Evolutionary conservation across 1,140 invertebrate species (phyloP).

Genomic region (Protaetia brevitarsis): DNA sequence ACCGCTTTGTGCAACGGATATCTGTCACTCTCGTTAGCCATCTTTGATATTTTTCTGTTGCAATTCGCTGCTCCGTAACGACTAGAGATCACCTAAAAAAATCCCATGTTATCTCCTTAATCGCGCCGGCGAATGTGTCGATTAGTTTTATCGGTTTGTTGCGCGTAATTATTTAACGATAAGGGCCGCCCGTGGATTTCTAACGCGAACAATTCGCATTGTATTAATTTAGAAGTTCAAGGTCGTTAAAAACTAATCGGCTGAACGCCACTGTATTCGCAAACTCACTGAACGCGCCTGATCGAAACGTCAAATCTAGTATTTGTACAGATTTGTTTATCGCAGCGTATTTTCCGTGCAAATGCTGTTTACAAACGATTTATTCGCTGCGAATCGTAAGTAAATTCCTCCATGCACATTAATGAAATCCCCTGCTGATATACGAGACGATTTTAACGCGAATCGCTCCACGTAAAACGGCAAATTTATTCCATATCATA

Average conservation of each 20-base stretch:
- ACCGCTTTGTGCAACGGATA: conserved; percentile 82
- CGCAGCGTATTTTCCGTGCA: background rate
- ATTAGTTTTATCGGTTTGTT: conserved; percentile 12
- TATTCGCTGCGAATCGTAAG: background rate
- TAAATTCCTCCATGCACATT: background rate
- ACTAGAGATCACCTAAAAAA: conserved; percentile 9
- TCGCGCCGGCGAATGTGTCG: background rate
- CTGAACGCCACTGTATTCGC: background rate
- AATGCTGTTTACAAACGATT: background rate
- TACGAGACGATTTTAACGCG: no score
- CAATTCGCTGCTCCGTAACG: no score
- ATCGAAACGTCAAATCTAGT: background rate
- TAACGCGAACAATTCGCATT: background rate
- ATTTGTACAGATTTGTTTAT: conserved; percentile 2
- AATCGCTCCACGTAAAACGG: no score
- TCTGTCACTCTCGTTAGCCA: conserved; percentile 50
- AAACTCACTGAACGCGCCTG: background rate
- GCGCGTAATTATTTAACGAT: background rate
- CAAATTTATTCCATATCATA: background rate
- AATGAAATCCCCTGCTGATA: no score
- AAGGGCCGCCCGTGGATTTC: no score
- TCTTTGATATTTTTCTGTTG: conserved; percentile 34
- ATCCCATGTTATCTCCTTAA: background rate
- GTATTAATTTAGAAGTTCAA: background rate
- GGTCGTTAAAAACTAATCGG: background rate